Evolutionary conservation across 2,113 vertebrate species (phyloP).

Genomic region (Pollimyrus isidori): DNA sequence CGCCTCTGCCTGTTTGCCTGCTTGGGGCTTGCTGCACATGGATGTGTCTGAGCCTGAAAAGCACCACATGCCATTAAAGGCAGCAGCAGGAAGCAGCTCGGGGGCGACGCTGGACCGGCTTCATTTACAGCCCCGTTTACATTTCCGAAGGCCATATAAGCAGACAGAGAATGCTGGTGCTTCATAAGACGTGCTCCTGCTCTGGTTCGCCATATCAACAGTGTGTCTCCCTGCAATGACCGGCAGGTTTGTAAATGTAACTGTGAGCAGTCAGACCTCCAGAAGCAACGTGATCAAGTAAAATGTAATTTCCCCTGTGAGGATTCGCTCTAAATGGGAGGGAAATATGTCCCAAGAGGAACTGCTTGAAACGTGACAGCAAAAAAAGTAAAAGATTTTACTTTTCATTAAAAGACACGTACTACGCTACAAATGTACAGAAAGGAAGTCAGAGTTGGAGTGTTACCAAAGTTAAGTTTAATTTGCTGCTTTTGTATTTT

Average conservation of each 20-base stretch:
- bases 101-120: not conserved
- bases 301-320: constrained; percentile 56
- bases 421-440: constrained; percentile 21
- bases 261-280: not conserved
- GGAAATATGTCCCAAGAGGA: constrained; percentile 50
- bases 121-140: not conserved
- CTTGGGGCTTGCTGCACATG: not conserved
- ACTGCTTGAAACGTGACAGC: constrained; percentile 48
- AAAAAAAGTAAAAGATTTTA: constrained; percentile 44
- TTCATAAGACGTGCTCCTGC: not conserved
- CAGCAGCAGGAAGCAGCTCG: not conserved
- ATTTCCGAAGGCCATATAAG: not conserved
- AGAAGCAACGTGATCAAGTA: not conserved
- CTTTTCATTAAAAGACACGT: constrained; percentile 51
- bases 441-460: not conserved
- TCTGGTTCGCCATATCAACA: not conserved
- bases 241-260: not conserved
- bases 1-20: not conserved
- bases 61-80: not conserved
- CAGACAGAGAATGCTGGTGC: not conserved
- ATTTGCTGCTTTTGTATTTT: not conserved
- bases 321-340: constrained; percentile 62
- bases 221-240: not conserved
- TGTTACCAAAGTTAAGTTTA: constrained; percentile 29
- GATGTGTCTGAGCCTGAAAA: not conserved